These are phyloP conservation scores for Electrona antarctica DNA, from an alignment of 2,113 vertebrate species.

Conservation along the genomic window DNA sequence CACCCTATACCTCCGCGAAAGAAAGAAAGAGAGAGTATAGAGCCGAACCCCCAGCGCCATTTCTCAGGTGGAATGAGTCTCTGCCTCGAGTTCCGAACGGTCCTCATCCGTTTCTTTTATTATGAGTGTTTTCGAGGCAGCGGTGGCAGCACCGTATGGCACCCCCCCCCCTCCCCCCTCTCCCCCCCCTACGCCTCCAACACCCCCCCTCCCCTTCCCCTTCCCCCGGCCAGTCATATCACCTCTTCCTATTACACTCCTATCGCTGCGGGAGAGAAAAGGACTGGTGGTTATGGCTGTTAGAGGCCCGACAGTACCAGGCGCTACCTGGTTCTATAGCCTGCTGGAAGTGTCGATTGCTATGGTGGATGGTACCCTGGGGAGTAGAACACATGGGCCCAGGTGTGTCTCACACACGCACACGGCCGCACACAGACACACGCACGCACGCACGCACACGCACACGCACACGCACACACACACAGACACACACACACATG, in stretches of 20 bases:
- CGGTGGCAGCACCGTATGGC: neutral
- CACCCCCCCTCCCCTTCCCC: too few relatives aligned
- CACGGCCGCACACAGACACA: neutral
- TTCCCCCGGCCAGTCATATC: slow-evolving; percentile 50
- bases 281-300: slow-evolving; percentile 41
- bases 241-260: slow-evolving; percentile 43
- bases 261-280: slow-evolving; percentile 37
- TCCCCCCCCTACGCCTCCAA: too few relatives aligned
- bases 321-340: slow-evolving; percentile 39
- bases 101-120: slow-evolving; percentile 64
- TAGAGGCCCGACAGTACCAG: slow-evolving; percentile 42
- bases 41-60: slow-evolving; percentile 5
- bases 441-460: neutral
- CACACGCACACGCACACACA: neutral
- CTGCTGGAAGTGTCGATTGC: slow-evolving; percentile 33
- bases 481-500: neutral
- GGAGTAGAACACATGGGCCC: neutral
- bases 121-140: slow-evolving; percentile 42
- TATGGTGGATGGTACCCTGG: slow-evolving; percentile 31
- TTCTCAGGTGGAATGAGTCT: slow-evolving; percentile 44
- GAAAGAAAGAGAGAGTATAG: neutral
- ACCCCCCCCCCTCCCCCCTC: too few relatives aligned
- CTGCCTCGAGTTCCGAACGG: slow-evolving; percentile 39
- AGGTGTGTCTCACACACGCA: neutral
- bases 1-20: neutral